Evolutionary conservation across 2,797 vertebrate genomes (phyloP).

Genomic region (Poeciliopsis paucimaculata): DNA sequence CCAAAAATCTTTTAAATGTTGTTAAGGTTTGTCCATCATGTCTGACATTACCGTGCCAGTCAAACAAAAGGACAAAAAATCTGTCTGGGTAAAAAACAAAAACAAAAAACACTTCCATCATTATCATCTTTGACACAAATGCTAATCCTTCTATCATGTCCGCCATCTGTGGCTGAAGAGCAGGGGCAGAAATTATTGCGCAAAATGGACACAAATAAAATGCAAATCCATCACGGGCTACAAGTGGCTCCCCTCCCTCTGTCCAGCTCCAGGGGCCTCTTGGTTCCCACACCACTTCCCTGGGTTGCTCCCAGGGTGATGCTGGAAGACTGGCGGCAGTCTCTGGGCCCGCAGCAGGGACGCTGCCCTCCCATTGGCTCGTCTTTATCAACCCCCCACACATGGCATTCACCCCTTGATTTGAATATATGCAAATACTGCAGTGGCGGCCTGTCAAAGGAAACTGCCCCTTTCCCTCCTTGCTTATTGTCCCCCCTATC

Average conservation of each 20-base stretch:
- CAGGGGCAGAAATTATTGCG: conserved; percentile 73
- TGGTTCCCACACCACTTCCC: conserved; percentile 80
- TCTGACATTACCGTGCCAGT: conserved; percentile 30
- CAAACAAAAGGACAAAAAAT: conserved; percentile 46
- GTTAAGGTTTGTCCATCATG: conserved; percentile 1
- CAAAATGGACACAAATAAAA: conserved; percentile 81
- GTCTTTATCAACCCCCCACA: conserved; percentile 73
- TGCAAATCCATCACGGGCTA: conserved; percentile 73
- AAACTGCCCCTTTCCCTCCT: conserved; percentile 54
- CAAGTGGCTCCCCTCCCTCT: conserved; percentile 71
- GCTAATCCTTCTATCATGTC: conserved; percentile 73
- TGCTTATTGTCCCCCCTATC: neutral
- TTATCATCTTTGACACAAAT: conserved; percentile 72
- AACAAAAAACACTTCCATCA: conserved; percentile 59
- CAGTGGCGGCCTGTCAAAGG: conserved; percentile 66
- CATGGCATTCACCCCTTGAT: conserved; percentile 73
- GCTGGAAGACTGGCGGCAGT: conserved; percentile 66
- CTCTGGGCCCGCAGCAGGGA: conserved; percentile 58
- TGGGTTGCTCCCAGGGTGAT: conserved; percentile 69
- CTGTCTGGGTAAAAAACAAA: conserved; percentile 32
- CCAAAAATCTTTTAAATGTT: conserved; percentile 5
- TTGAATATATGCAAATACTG: conserved; percentile 84
- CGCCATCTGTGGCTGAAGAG: conserved; percentile 79
- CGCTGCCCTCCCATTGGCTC: conserved; percentile 66
- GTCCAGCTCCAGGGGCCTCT: conserved; percentile 72